Evolutionary conservation across 2,113 vertebrate species (phyloP).

Genomic region (Heliornis fulica): DNA sequence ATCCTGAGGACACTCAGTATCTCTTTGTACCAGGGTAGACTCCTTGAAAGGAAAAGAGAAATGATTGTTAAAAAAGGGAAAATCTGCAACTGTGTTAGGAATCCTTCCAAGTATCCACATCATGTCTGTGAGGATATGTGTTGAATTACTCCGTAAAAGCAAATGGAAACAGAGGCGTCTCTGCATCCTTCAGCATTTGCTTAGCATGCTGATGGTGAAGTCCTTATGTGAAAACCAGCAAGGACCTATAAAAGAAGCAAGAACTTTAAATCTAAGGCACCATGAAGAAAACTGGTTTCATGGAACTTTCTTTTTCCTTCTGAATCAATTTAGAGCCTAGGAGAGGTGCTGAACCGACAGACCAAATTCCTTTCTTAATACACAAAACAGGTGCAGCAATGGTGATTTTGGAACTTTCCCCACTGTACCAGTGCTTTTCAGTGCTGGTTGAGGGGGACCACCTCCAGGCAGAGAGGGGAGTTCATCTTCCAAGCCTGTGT

Average conservation of each 20-base stretch:
- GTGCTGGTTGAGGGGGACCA: slow-evolving; percentile 25
- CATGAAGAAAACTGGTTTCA: background rate
- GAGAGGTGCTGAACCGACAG: background rate
- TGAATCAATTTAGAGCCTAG: background rate
- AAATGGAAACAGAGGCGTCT: slow-evolving; percentile 6
- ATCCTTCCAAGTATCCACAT: background rate
- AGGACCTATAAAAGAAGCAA: background rate
- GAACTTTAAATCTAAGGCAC: background rate
- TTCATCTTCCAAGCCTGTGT: slow-evolving; percentile 49
- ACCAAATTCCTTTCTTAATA: background rate
- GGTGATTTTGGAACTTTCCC: slow-evolving; percentile 3
- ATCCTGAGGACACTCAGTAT: background rate
- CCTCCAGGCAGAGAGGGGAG: slow-evolving; percentile 38
- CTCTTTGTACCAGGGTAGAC: background rate
- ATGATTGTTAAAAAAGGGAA: background rate
- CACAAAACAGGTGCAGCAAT: slow-evolving; percentile 7
- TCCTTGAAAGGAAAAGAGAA: background rate
- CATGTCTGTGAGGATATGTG: background rate
- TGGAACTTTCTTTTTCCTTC: background rate
- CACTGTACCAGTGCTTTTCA: background rate
- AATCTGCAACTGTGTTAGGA: background rate
- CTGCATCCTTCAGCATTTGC: background rate
- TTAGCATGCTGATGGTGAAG: background rate
- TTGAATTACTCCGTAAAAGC: background rate
- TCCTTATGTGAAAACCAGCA: slow-evolving; percentile 18